Base-by-base conservation (phyloP, 2,113 vertebrate genomes). In the Catharus minimus region DNA sequence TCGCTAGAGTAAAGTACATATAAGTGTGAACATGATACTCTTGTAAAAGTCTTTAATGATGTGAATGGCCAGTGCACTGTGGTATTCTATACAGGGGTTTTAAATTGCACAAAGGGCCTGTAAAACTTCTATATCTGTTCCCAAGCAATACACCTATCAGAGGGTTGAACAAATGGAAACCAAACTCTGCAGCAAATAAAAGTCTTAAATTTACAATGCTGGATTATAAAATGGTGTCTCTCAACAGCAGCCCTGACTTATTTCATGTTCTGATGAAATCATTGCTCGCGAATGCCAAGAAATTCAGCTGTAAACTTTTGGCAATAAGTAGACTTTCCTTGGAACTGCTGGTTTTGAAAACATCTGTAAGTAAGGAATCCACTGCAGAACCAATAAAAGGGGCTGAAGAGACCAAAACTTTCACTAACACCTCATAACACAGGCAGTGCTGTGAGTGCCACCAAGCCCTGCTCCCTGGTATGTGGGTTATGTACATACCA, bases 341-440 rank as follows among this genome's bases (percentile, higher is more conserved):
- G 94, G 88, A 95, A 95, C 56, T 52, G 78, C 47, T 73, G 80
- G 56, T 71, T 96, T 95, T 85, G 83, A 91, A 96, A 96, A 96
- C 95, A 96, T 96, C 92, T 96, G 93, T 89, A 89, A 94, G 92
- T 55, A 89, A 92, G 87, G 95, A 96, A 95, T 96, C 83, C 79
- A 91, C 90, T 91, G 28, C 74, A 95, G 79, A 93, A 78, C 77
- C 89, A 95, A 93, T 95, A 93, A 96, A 97, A 79, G 44, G n/a
- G 17, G 57, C 89, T 95, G 92, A 95, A 92, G 92, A 92, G 95
- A 95, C 92, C 87, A 90, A 92, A 94, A 91, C 87, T 91, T 94
- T 95, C 90, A 92, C 84, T 95, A 91, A 94, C 95, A 96, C 92
- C 95, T 97, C 93, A 3, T 96, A 96, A 96, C 52, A 33, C 50